Base-by-base conservation (phyloP, 2,113 vertebrate species). In the Stercorarius parasiticus region DNA sequence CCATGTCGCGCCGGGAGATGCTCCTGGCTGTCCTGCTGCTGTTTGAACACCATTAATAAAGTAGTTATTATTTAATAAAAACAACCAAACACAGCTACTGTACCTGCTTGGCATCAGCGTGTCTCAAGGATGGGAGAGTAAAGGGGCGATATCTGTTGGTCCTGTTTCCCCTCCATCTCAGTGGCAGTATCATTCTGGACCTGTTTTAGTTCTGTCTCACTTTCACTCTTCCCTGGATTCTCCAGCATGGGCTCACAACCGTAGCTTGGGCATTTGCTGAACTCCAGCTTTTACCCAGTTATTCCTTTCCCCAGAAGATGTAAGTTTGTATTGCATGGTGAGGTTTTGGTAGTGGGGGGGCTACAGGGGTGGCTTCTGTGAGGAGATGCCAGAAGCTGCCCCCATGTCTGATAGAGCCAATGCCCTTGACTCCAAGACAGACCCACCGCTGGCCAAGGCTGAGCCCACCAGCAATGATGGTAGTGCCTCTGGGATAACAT, bases 41-140 rank as follows among this genome's bases (percentile, higher is more conserved):
- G 13, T 32, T 13, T 20, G 76, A 65, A 5, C 13, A 2, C 61
- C 32, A 12, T 22, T 47, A 13, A 27, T 65, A 6, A 56, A 50
- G 32, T 4, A 50, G 15, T 16, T 58, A 4, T 5, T 42, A 50
- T 16, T 82, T 23, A 17, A 62, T 14, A 45, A 59, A 61, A 66
- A 2, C 38, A 70, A 5, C 29, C 62, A 40, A 47, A 55, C 23
- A 3, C 45, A 64, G 66, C 43, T 47, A 6, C 55, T 38, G 53
- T 29, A 27, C 52, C 47, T 1, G 0, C 16, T 64, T 23, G 4
- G 45, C 19, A 2, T 11, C 58, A 9, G 8, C 0, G 4, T 4
- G 55, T 40, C 47, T n/a, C 0, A 1, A n/a, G 53, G 29, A 6
- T 42, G 36, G 65, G 32, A 82, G 15, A 50, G 27, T 13, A 38